A percentile compares a stretch with the other conserved stretches of the same genome.
These are phyloP conservation scores for Brachionus rubens DNA, from an alignment of 1,140 invertebrate species.

Conservation along the genomic window DNA sequence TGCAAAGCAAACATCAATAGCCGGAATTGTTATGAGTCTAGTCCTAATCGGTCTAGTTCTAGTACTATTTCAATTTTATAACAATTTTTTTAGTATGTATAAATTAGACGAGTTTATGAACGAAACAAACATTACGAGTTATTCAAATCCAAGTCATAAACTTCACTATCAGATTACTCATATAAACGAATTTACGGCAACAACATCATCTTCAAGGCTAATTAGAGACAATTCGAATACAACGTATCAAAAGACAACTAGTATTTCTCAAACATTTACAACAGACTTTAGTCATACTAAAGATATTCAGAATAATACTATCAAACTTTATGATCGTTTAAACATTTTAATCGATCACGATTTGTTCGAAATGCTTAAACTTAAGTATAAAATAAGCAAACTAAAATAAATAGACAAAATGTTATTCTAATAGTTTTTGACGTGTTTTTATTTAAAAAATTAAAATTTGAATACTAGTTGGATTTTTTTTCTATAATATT, in stretches of 20 bases:
- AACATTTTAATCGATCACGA: constrained; percentile 35
- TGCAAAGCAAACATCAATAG: background rate
- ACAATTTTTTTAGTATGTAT: constrained; percentile 14
- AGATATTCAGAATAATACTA: background rate
- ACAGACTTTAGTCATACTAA: background rate
- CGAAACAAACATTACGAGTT: background rate
- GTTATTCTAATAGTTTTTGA: no score
- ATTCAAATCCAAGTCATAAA: background rate
- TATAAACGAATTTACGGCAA: background rate
- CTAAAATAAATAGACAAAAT: no score
- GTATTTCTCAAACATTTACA: background rate
- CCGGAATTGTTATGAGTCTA: background rate
- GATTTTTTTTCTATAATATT: no score
- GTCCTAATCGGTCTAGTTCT: background rate
- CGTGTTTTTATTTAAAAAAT: no score
- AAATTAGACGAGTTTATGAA: constrained; percentile 26
- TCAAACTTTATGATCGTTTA: background rate
- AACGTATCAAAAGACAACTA: background rate
- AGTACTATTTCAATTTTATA: background rate
- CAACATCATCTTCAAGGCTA: constrained; percentile 1
- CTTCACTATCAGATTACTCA: constrained; percentile 19
- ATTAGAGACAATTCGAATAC: constrained; percentile 4
- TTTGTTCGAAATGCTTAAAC: constrained; percentile 11
- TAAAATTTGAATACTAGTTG: no score
- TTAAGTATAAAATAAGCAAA: constrained; percentile 18